phyloP scores from a whole-genome alignment of 2,113 vertebrate species.

The Poecilia latipinna region DNA sequence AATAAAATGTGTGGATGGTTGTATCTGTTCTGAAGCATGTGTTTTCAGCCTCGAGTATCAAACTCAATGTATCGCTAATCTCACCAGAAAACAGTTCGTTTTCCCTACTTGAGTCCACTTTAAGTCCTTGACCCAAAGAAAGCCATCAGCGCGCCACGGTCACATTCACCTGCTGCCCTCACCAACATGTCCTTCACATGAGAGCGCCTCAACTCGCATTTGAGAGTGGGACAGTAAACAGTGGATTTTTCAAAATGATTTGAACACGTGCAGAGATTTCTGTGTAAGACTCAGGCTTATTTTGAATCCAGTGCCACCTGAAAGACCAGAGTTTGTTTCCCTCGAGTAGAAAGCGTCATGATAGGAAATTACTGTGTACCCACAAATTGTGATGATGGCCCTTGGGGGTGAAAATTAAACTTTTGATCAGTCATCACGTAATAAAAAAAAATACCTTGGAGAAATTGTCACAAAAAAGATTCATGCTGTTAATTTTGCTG shows the following conservation, averaged over 20 bases:
- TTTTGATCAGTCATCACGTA: too few species aligned
- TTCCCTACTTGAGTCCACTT: background rate
- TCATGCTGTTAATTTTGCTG: too few species aligned
- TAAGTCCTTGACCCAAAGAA: background rate
- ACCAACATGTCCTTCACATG: background rate
- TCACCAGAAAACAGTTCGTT: background rate
- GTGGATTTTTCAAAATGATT: background rate
- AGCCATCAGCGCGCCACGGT: background rate
- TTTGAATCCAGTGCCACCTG: background rate
- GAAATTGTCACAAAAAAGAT: too few species aligned
- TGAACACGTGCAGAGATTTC: background rate
- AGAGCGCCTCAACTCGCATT: background rate
- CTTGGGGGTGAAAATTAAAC: too few species aligned
- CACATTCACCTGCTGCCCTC: too few species aligned
- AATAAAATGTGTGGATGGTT: background rate
- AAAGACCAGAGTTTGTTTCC: background rate
- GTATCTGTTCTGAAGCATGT: background rate
- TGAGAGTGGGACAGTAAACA: background rate
- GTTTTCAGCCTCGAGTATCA: background rate
- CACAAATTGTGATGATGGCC: conserved; percentile 4
- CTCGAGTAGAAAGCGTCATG: background rate
- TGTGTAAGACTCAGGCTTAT: too few species aligned
- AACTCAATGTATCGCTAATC: background rate
- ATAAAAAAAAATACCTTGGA: too few species aligned
- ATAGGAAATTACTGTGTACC: conserved; percentile 47